phyloP scores from a whole-genome alignment of 2,888 invertebrate species.

The Lithophane semibrunnea region DNA sequence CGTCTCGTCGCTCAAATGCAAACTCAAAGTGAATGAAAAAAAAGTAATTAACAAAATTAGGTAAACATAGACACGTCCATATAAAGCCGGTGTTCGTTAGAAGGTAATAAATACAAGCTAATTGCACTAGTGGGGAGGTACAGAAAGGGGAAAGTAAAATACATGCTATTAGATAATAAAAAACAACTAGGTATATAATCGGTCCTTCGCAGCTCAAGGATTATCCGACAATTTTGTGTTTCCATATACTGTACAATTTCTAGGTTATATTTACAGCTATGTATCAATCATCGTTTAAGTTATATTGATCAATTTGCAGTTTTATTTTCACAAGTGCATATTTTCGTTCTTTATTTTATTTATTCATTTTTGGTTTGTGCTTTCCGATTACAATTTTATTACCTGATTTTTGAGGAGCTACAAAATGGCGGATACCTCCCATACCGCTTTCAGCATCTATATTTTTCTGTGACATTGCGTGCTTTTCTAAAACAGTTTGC shows the following conservation, averaged over 20 bases:
- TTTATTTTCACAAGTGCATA: conserved; percentile 24
- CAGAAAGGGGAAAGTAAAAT: conserved; percentile 51
- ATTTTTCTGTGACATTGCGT: conserved; percentile 49
- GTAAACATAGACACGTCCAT: conserved; percentile 81
- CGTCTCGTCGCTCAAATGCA: conserved; percentile 86
- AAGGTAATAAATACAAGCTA: conserved; percentile 70
- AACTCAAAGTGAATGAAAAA: conserved; percentile 79
- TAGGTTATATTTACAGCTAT: not conserved
- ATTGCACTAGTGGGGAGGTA: conserved; percentile 57
- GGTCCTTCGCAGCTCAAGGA: conserved; percentile 29
- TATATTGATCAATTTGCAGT: not conserved
- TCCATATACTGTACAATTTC: conserved; percentile 20
- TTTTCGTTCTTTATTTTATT: not conserved
- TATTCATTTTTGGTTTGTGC: not conserved
- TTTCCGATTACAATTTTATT: conserved; percentile 4
- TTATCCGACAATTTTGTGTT: conserved; percentile 38
- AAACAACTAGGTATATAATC: conserved; percentile 34
- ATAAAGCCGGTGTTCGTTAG: conserved; percentile 84
- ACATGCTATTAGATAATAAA: conserved; percentile 73
- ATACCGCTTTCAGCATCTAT: not conserved
- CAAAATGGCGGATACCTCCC: conserved; percentile 33
- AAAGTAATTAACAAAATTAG: conserved; percentile 75
- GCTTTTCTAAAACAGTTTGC: conserved; percentile 62
- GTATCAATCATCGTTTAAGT: not conserved
- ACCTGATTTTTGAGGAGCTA: not conserved